Conservation (phyloP, 2,888 invertebrate species). For the Chesias legatella region DNA sequence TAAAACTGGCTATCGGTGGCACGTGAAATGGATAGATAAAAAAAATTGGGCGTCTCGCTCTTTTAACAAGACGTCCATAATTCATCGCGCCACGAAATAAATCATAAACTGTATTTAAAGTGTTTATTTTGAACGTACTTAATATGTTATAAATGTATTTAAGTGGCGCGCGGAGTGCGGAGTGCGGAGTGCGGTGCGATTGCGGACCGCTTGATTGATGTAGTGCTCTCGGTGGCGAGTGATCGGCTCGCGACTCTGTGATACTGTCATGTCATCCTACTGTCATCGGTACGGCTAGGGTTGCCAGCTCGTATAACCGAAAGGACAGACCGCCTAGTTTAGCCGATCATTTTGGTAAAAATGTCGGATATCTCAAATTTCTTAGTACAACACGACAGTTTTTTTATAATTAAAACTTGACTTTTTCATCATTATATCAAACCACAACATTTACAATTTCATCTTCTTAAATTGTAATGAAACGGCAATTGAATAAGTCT, state of each 20-base stretch:
- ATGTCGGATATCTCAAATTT: too few species aligned
- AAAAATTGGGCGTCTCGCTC: conserved; percentile 58
- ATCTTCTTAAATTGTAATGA: too few species aligned
- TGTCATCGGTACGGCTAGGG: conserved; percentile 36
- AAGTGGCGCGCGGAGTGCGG: conserved; percentile 65
- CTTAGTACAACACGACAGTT: too few species aligned
- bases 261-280: conserved; percentile 65
- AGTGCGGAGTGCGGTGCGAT: conserved; percentile 61
- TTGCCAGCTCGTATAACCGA: too few species aligned
- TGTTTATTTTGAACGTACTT: conserved; percentile 79
- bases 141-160: conserved; percentile 80
- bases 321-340: too few species aligned
- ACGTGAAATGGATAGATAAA: conserved; percentile 71
- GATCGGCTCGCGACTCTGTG: conserved; percentile 61
- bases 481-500: too few species aligned
- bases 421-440: too few species aligned
- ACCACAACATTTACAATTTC: too few species aligned
- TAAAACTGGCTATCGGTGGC: conserved; percentile 74
- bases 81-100: conserved; percentile 74
- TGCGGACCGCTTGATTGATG: conserved; percentile 74
- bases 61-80: conserved; percentile 69
- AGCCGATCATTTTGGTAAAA: too few species aligned
- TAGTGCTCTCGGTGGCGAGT: conserved; percentile 62
- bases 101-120: conserved; percentile 77
- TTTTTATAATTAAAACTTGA: too few species aligned